A percentile compares a stretch with the other conserved stretches of the same genome.
Conservation (phyloP, 2,888 invertebrate species). For the Tenthredo scrophulariae region DNA sequence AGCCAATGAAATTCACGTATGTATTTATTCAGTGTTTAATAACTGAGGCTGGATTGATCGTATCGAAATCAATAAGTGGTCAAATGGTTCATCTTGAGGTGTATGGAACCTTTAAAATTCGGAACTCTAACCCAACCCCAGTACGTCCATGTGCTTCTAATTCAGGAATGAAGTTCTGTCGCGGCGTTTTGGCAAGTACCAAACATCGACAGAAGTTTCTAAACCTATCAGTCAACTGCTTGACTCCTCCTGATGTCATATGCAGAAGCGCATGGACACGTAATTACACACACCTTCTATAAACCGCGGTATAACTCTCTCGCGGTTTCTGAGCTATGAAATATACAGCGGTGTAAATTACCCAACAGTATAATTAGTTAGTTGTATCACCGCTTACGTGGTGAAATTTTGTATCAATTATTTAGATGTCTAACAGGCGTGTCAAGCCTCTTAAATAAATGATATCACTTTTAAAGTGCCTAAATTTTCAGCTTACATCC, state of each 20-base stretch:
- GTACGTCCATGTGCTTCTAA: neutral
- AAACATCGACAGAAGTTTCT: neutral
- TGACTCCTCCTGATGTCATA: neutral
- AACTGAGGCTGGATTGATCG: too few relatives aligned
- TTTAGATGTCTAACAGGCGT: neutral
- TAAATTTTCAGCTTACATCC: neutral
- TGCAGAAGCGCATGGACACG: neutral
- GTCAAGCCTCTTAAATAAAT: neutral
- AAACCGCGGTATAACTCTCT: neutral
- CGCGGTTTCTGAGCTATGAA: slow-evolving; percentile 36
- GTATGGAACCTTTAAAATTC: too few relatives aligned
- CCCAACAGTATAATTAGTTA: slow-evolving; percentile 24
- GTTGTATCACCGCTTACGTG: neutral
- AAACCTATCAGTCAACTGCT: neutral
- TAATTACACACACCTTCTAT: neutral
- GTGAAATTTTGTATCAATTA: slow-evolving; percentile 1
- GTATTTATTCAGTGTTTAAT: too few relatives aligned
- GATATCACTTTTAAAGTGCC: neutral
- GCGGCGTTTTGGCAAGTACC: neutral
- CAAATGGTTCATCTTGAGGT: too few relatives aligned
- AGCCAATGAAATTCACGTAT: too few relatives aligned
- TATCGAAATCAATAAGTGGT: too few relatives aligned
- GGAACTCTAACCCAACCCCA: neutral
- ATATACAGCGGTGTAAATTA: slow-evolving; percentile 16
- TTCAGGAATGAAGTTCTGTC: neutral